Evolutionary conservation across 1,140 invertebrate genomes (phyloP).

Genomic region (Drosophila repletoides): DNA sequence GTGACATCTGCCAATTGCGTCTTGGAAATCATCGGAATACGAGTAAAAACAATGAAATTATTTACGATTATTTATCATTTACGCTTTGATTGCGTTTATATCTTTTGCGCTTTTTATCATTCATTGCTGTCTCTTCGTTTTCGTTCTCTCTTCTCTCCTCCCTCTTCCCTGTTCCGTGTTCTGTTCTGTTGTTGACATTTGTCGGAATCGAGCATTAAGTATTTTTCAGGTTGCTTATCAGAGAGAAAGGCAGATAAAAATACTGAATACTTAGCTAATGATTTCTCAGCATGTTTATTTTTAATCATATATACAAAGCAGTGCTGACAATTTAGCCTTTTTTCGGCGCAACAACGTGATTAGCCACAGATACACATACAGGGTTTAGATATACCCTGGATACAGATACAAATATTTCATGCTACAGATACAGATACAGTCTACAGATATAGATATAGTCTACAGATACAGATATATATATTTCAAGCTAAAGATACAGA

Average conservation of each 20-base stretch:
- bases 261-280: conserved; percentile 6
- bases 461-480: no score
- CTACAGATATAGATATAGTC: no score
- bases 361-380: no score
- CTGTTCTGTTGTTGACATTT: conserved; percentile 45
- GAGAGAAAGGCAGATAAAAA: conserved; percentile 19
- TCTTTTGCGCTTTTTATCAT: conserved; percentile 26
- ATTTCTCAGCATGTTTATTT: background rate
- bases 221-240: conserved; percentile 58
- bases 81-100: conserved; percentile 65
- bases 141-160: background rate
- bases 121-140: background rate
- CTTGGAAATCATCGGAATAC: conserved; percentile 44
- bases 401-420: no score
- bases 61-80: conserved; percentile 77
- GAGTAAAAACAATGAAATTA: conserved; percentile 56
- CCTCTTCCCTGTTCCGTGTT: background rate
- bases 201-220: conserved; percentile 43
- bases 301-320: conserved; percentile 1
- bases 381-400: no score
- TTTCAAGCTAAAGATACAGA: no score
- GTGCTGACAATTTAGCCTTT: no score
- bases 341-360: no score
- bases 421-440: no score
- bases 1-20: conserved; percentile 54